Evolutionary conservation across 2,113 vertebrate genomes (phyloP), one percentile per base, ranked within the genome.

Genomic region (Rhinichthys klamathensis): DNA sequence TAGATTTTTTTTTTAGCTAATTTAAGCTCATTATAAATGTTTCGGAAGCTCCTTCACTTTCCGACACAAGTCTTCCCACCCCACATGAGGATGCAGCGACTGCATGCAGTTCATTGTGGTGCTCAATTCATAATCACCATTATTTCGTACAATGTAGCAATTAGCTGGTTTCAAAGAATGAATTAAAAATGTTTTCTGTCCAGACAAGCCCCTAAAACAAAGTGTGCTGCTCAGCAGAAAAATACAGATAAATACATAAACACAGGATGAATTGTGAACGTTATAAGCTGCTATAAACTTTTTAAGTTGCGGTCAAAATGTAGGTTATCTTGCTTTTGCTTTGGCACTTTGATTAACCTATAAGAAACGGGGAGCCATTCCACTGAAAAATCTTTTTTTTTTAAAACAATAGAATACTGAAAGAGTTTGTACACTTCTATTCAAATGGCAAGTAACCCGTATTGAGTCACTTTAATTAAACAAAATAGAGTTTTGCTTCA

Each of bases 111-210:
- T 44, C 58, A 61, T 44, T 63, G 38, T 73, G 23, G 70, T 46
- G n/a, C 35, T 44, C 23, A 25, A 80, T 80, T 63, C 23, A 80
- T 18, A 44, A 63, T 63, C 23, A 25, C n/a, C 16, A 16, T 61
- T 21, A 80, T 46, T 44, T 80, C 2, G 30, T 38, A 49, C 12
- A 44, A 70, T 44, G 6, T 44, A 73, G 67, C 18, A 70, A 11
- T 70, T 69, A 38, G 70, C 70, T 46, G 70, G 38, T 74, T 74
- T 74, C n/a, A 74, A 58, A 23, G 18, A 51, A 84, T 41, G 44
- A 21, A 49, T 54, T 80, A 46, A 60, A 49, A 72, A 23, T 16
- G 9, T 41, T 38, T 85, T 78, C 75, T 72, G 41, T 82, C 16
- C 74, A 77, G 58, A 84, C 58, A 21, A 60, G 78, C 41, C 12